Evolutionary conservation across 92 coral and sea anemone species (phyloP), one percentile per base, ranked within the genome.

Genomic region (Siderastrea radians): DNA sequence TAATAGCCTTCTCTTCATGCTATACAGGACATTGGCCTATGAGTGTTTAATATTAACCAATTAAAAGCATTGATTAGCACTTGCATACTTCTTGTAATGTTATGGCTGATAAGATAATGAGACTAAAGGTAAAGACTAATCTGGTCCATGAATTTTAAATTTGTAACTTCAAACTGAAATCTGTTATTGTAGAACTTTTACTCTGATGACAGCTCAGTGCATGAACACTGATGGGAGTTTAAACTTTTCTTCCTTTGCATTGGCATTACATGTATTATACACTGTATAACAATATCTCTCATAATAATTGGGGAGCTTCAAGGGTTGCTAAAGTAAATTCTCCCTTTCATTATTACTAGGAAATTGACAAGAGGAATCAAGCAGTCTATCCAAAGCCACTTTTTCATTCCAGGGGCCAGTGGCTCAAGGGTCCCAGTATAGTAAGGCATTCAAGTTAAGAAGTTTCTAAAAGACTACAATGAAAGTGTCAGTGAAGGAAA

Each of bases 11-110:
- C 6, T 72, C 38, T 72, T 72, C 77, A 49, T 72, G 17, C 5
- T 13, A 13, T 72, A 72, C 43, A 72, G 44, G 57, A 49, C 77
- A 72, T 13, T 72, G 6, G 77, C 15, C 77, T 72, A 49, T 72
- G 19, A 46, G 10, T 46, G 5, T 7, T 46, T n/a, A n/a, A n/a
- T n/a, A n/a, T n/a, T n/a, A n/a, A n/a, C n/a, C n/a, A 15, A 14
- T 60, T 12, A 60, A 16, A 16, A 60, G 65, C 16, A 60, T 60
- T 12, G 65, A 60, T 60, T 60, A 60, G 65, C 16, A 60, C 65
- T 8, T 60, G 16, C 65, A 60, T 60, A 12, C 65, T 60, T 60
- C 65, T 57, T 57, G 62, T 57, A 6, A 57, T 9, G 14, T 57
- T 57, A 57, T 3, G 14, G 62, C 62, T 57, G 62, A 3, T 3